These are phyloP conservation scores for Piaya cayana DNA, from an alignment of 2,113 vertebrate genomes.

Conservation along the genomic window DNA sequence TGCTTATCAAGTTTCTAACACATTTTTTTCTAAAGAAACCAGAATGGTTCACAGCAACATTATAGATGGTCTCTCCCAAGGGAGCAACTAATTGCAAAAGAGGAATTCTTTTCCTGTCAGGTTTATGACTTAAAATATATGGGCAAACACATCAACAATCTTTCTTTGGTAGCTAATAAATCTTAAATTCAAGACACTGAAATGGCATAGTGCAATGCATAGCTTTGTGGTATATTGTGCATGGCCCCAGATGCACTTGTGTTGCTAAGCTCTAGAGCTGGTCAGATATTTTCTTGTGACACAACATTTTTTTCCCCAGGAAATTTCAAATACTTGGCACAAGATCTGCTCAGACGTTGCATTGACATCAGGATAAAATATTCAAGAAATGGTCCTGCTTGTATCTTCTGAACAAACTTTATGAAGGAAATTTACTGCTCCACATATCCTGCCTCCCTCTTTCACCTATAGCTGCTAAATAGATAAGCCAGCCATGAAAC, in stretches of 20 bases:
- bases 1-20: neutral
- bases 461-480: neutral
- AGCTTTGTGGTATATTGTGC: neutral
- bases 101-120: slow-evolving; percentile 10
- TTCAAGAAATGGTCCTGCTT: neutral
- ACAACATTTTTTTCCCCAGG: neutral
- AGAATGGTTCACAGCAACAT: neutral
- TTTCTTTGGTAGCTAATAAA: slow-evolving; percentile 1
- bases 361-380: neutral
- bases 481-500: neutral
- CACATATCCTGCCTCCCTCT: neutral
- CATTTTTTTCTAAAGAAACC: neutral
- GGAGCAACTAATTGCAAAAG: neutral
- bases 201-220: neutral
- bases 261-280: neutral
- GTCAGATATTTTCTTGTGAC: neutral
- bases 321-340: neutral
- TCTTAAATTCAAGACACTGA: neutral
- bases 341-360: neutral
- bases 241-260: neutral
- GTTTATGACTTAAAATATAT: slow-evolving; percentile 23
- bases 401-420: neutral
- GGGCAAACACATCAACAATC: neutral
- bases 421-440: neutral
- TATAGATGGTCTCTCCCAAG: slow-evolving; percentile 5